These are phyloP conservation scores for Potamilus streckersoni DNA, from an alignment of 1,140 invertebrate species.

Conservation along the genomic window DNA sequence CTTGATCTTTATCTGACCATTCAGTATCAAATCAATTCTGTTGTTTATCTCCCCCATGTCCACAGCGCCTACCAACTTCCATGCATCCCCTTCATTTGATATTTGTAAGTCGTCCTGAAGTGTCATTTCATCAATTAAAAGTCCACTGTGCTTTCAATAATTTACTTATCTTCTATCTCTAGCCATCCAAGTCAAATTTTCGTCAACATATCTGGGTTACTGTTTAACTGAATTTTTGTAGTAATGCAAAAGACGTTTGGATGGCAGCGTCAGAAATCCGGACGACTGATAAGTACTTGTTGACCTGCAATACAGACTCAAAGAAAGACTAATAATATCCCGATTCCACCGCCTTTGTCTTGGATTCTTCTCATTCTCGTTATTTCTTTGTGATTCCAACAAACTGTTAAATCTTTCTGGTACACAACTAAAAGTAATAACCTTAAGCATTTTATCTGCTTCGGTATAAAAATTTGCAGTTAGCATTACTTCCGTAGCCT, in stretches of 20 bases:
- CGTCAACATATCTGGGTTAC: conserved; percentile 8
- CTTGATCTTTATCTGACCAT: too few species aligned
- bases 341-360: conserved; percentile 22
- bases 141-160: conserved; percentile 18
- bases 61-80: too few species aligned
- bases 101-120: conserved; percentile 25
- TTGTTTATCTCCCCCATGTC: too few species aligned
- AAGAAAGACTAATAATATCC: conserved; percentile 21
- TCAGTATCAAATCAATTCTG: too few species aligned
- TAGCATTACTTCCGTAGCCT: not conserved
- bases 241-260: not conserved
- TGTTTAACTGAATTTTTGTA: conserved; percentile 25
- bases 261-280: conserved; percentile 11
- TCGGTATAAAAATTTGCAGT: conserved; percentile 1
- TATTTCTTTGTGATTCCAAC: conserved; percentile 22
- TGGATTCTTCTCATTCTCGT: conserved; percentile 4
- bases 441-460: not conserved
- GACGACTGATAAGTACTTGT: conserved; percentile 16
- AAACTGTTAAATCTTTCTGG: conserved; percentile 15
- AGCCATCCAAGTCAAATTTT: conserved; percentile 30
- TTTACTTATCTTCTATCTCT: conserved; percentile 5
- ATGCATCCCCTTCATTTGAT: not conserved
- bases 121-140: conserved; percentile 28
- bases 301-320: conserved; percentile 13
- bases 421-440: not conserved